These are phyloP conservation scores for Scartelaos histophorus DNA, from an alignment of 2,113 vertebrate species.

Conservation along the genomic window DNA sequence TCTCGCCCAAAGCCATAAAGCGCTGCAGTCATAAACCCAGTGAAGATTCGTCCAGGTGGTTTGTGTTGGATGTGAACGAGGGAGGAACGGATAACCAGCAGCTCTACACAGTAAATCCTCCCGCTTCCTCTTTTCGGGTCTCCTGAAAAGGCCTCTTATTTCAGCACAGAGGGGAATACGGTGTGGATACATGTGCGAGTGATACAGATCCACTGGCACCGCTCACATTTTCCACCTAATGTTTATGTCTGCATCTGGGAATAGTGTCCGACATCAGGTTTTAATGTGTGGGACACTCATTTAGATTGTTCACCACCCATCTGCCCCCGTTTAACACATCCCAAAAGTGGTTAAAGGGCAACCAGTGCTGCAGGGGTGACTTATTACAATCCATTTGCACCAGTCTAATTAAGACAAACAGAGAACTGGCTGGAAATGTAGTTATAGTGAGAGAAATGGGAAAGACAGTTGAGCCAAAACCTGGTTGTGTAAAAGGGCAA, in stretches of 20 bases:
- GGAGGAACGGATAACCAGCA: constrained; percentile 28
- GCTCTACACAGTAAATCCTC: constrained; percentile 60
- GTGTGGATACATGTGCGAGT: constrained; percentile 31
- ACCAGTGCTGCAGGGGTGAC: neutral
- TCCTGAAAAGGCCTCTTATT: constrained; percentile 42
- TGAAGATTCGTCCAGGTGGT: constrained; percentile 71
- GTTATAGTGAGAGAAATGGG: neutral
- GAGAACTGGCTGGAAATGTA: neutral
- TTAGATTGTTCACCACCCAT: neutral
- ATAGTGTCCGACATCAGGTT: constrained; percentile 11
- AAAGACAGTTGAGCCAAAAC: neutral
- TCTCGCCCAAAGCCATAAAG: constrained; percentile 53
- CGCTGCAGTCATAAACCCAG: constrained; percentile 44
- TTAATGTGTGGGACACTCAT: constrained; percentile 13
- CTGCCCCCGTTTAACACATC: neutral
- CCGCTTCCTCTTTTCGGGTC: constrained; percentile 48
- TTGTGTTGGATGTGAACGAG: constrained; percentile 58
- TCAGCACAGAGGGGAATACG: constrained; percentile 13
- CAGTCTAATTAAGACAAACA: neutral
- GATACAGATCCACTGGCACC: constrained; percentile 12
- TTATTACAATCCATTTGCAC: neutral
- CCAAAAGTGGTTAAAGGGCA: constrained; percentile 4
- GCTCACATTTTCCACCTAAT: constrained; percentile 6
- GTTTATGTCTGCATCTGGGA: constrained; percentile 33
- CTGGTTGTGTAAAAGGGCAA: constrained; percentile 32